Base-by-base conservation (phyloP, 2,888 invertebrate genomes). In the Apotomis capreana region DNA sequence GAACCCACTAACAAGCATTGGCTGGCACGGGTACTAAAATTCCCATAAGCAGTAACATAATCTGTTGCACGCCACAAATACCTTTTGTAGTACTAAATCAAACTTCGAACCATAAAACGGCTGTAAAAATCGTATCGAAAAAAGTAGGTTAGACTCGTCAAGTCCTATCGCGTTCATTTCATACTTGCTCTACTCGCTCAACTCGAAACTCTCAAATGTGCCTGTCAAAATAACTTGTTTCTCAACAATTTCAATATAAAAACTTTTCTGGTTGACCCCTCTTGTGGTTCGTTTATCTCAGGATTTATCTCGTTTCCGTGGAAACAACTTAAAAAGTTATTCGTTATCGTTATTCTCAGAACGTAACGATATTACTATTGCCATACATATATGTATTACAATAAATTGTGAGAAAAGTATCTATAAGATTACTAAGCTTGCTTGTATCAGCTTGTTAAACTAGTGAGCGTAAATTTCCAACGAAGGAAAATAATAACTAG, bases 261-360 rank as follows among this genome's bases (percentile, higher is more conserved):
- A 84, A 81, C 83, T 85, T 86, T 84, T 83, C 82, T 82, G 79
- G 81, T 77, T 84, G 84, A 84, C 84, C 84, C 81, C 76, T 80
- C 76, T 80, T 68, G 77, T 78, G 77, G 79, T 60, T 57, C 78
- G 83, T 86, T 89, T 88, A 92, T 92, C 91, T 84, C 76, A 79
- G 76, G 84, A 85, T 87, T 89, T 88, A 91, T 91, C 90, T 88
- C 77, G 83, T 85, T 92, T 90, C 89, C 86, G 83, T 87, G 89
- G 87, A 92, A 87, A 87, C 82, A 83, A 82, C 83, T 87, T 82
- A 80, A 85, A 85, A 84, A 76, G 73, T 80, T 79, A 80, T 79
- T 78, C 77, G 81, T 87, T 89, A 88, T 88, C 87, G 86, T 80
- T 72, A 79, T 90, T 89, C 89, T 75, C 70, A 82, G 90, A 90